Evolutionary conservation across 2,888 invertebrate species (phyloP).

Genomic region (Pyrrhosoma nymphula): DNA sequence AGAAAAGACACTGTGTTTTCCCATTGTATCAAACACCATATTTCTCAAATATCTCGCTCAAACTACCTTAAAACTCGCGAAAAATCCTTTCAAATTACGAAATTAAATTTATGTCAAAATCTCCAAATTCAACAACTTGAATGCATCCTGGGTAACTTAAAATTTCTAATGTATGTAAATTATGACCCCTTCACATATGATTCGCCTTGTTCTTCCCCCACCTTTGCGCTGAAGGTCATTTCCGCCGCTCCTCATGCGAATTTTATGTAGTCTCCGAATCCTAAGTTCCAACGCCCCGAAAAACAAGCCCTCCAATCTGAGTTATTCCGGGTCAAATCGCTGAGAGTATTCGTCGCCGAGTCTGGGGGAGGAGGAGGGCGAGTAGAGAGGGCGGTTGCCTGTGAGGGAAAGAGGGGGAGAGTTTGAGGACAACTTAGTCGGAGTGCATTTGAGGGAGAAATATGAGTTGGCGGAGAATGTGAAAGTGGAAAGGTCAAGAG

Average conservation of each 20-base stretch:
- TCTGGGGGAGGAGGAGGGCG: not conserved
- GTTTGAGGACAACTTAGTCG: not conserved
- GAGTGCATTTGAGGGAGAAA: constrained; percentile 16
- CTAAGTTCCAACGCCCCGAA: not conserved
- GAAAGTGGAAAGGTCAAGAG: not conserved
- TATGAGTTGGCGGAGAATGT: not conserved
- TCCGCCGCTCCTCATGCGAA: not conserved
- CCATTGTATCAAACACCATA: no score
- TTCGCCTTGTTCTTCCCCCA: not conserved
- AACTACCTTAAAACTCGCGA: no score
- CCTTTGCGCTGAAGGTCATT: not conserved
- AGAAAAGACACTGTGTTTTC: no score
- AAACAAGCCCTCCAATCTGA: not conserved
- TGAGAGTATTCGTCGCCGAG: not conserved
- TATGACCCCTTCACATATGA: not conserved
- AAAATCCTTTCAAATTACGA: no score
- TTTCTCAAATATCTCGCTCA: no score
- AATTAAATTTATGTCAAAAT: no score
- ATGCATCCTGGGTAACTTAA: not conserved
- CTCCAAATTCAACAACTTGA: no score
- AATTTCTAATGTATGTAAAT: not conserved
- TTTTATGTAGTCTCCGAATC: not conserved
- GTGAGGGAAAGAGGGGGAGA: not conserved
- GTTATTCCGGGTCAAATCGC: constrained; percentile 22
- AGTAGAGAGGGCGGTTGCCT: not conserved